Evolutionary conservation across 2,888 invertebrate species (phyloP).

Genomic region (Cephus spinipes): DNA sequence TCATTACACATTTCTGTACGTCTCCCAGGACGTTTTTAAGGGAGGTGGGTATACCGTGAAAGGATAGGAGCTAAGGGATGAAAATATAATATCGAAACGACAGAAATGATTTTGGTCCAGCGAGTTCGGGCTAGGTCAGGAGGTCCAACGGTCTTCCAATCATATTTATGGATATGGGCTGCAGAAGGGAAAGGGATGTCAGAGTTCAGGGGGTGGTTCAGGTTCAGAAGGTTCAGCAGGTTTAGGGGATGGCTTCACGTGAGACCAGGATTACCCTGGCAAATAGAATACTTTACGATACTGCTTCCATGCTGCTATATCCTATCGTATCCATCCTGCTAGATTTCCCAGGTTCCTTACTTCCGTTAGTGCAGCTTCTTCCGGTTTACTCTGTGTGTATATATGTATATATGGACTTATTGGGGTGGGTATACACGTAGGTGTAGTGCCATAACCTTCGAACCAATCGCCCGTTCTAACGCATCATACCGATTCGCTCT

Average conservation of each 20-base stretch:
- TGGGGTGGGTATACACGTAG: not conserved
- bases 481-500: not conserved
- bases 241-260: slow-evolving; percentile 16
- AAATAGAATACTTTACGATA: slow-evolving; percentile 59
- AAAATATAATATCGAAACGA: not conserved
- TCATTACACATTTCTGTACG: not conserved
- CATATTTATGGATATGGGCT: slow-evolving; percentile 61
- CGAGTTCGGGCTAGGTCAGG: slow-evolving; percentile 25
- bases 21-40: not conserved
- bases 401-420: slow-evolving; percentile 5
- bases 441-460: not conserved
- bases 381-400: not conserved
- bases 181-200: not conserved
- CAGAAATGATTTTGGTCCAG: not conserved
- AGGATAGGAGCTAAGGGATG: not conserved
- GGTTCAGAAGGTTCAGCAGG: slow-evolving; percentile 1
- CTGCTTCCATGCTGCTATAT: not conserved
- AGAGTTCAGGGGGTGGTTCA: slow-evolving; percentile 9
- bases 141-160: slow-evolving; percentile 52
- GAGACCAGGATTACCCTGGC: slow-evolving; percentile 49
- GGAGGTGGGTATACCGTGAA: not conserved
- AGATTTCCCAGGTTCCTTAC: not conserved
- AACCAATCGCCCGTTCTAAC: not conserved
- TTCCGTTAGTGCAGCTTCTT: not conserved
- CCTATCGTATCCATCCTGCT: not conserved